Conservation (phyloP, 1,140 invertebrate species). For the Ectropis grisescens region DNA sequence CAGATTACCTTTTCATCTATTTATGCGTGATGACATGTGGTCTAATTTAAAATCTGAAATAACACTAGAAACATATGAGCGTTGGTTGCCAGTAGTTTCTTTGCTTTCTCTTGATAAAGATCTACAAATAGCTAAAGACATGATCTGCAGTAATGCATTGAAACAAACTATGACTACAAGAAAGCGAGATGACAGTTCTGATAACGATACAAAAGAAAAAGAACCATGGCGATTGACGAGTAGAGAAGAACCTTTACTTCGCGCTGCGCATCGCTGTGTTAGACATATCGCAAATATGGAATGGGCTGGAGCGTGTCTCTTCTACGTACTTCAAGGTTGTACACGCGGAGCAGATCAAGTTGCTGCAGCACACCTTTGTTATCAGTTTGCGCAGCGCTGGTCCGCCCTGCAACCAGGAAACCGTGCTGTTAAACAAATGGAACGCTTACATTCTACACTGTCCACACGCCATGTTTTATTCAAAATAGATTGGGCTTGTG, state of each 20-base stretch:
- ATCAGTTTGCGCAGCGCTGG: constrained; percentile 70
- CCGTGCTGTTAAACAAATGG: constrained; percentile 63
- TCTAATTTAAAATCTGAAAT: constrained; percentile 65
- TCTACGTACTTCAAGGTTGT: constrained; percentile 64
- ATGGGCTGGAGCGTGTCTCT: constrained; percentile 66
- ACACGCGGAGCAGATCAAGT: constrained; percentile 71
- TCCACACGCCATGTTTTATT: constrained; percentile 71
- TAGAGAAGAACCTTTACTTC: constrained; percentile 48
- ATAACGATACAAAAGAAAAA: constrained; percentile 28
- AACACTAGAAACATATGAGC: constrained; percentile 61
- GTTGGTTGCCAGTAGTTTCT: constrained; percentile 55
- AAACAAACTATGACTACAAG: constrained; percentile 64
- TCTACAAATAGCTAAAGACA: constrained; percentile 56
- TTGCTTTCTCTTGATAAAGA: constrained; percentile 49
- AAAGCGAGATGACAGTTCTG: constrained; percentile 31
- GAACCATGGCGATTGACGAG: constrained; percentile 51
- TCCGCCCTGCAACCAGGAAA: constrained; percentile 60
- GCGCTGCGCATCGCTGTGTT: constrained; percentile 58
- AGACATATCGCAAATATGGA: constrained; percentile 64
- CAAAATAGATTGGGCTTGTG: constrained; percentile 69
- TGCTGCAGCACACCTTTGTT: constrained; percentile 71
- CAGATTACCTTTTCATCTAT: constrained; percentile 59
- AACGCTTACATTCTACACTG: constrained; percentile 66
- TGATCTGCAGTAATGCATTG: constrained; percentile 67
- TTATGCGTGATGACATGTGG: constrained; percentile 64